Evolutionary conservation across 2,888 invertebrate species (phyloP).

Genomic region (Balanococcus diminutus): DNA sequence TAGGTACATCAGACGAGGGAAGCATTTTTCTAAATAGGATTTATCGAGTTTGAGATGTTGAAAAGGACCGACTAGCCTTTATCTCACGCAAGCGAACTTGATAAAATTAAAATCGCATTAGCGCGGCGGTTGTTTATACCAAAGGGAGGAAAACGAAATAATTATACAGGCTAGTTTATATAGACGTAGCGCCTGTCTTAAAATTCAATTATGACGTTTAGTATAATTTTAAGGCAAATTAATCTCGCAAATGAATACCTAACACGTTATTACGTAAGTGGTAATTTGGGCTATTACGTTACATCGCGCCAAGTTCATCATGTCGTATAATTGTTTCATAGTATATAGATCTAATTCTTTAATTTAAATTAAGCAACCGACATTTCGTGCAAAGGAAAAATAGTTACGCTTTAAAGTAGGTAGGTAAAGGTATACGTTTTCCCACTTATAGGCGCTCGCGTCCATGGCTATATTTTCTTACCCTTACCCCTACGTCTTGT

Average conservation of each 20-base stretch:
- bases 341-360: slow-evolving; percentile 11
- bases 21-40: background rate
- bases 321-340: slow-evolving; percentile 36
- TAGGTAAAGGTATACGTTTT: background rate
- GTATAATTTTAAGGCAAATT: slow-evolving; percentile 49
- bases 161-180: slow-evolving; percentile 42
- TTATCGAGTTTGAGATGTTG: background rate
- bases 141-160: slow-evolving; percentile 33
- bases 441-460: background rate
- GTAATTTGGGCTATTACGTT: slow-evolving; percentile 44
- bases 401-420: background rate
- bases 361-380: slow-evolving; percentile 24
- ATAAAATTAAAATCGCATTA: slow-evolving; percentile 34
- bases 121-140: slow-evolving; percentile 20
- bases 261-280: slow-evolving; percentile 29
- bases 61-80: slow-evolving; percentile 13
- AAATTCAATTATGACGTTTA: slow-evolving; percentile 50
- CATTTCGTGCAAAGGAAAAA: slow-evolving; percentile 20
- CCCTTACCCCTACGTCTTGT: background rate
- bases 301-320: slow-evolving; percentile 18
- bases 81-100: slow-evolving; percentile 14
- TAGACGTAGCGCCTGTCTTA: slow-evolving; percentile 48
- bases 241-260: slow-evolving; percentile 46
- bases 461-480: background rate
- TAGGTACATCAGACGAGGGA: background rate